These are phyloP conservation scores for Decapterus maruadsi DNA, from an alignment of 2,797 vertebrate species.

Conservation along the genomic window DNA sequence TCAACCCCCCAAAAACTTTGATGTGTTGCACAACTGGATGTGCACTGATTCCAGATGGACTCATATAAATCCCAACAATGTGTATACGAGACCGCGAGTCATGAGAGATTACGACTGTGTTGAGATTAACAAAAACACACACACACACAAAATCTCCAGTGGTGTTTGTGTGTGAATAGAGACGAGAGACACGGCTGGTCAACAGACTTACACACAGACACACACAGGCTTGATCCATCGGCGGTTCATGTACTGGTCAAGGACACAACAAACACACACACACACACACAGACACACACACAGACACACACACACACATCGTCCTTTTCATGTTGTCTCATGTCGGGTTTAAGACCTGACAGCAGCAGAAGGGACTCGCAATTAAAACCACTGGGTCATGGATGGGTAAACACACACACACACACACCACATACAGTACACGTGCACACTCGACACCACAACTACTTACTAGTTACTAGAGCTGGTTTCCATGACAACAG, in stretches of 20 bases:
- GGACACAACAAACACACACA: conserved; percentile 45
- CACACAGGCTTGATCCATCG: neutral
- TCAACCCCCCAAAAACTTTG: neutral
- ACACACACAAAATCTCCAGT: neutral
- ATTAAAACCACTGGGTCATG: conserved; percentile 75
- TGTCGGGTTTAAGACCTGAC: conserved; percentile 61
- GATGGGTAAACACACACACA: conserved; percentile 56
- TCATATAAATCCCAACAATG: neutral
- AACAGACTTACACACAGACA: conserved; percentile 1
- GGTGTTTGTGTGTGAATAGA: neutral
- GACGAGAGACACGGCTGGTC: neutral
- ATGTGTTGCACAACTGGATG: neutral
- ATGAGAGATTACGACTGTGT: neutral
- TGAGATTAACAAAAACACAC: neutral
- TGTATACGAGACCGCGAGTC: neutral
- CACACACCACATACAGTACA: conserved; percentile 8
- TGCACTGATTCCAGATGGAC: neutral
- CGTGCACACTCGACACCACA: conserved; percentile 46
- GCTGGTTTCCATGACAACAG: conserved; percentile 98
- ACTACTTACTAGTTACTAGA: conserved; percentile 86
- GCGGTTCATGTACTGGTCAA: conserved; percentile 62
- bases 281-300: conserved; percentile 1
- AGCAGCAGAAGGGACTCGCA: conserved; percentile 59
- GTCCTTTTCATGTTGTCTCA: conserved; percentile 3
- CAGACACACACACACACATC: neutral